These are phyloP conservation scores for Heloderma charlesbogerti DNA, from an alignment of 2,113 vertebrate genomes.

Conservation along the genomic window DNA sequence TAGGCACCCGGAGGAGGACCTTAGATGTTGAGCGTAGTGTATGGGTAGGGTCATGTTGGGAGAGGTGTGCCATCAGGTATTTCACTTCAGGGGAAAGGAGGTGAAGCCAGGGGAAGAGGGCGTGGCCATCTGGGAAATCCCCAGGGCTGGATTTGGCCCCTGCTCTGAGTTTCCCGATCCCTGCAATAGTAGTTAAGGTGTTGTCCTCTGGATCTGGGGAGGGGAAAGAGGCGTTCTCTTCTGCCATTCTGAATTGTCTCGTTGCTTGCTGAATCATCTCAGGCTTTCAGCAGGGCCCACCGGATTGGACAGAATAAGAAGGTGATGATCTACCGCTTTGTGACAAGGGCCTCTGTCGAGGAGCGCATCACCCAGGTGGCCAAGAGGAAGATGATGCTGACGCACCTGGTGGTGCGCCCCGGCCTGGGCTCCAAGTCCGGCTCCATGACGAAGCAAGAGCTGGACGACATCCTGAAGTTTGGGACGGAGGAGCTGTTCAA, in stretches of 20 bases:
- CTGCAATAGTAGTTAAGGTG: no score
- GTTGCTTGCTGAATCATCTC: background rate
- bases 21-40: no score
- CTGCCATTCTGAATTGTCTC: no score
- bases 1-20: no score
- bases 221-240: background rate
- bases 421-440: constrained; percentile 97
- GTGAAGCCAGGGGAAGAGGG: no score
- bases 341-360: constrained; percentile 95
- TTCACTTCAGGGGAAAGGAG: no score
- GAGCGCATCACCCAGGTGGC: constrained; percentile 99
- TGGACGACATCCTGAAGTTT: constrained; percentile 98
- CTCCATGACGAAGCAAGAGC: constrained; percentile 98
- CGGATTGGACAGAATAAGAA: constrained; percentile 98
- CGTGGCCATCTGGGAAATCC: no score
- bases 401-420: constrained; percentile 94
- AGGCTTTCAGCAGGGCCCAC: constrained; percentile 98
- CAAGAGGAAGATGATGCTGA: constrained; percentile 99
- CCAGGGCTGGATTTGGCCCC: no score
- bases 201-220: background rate
- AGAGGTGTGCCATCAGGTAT: no score
- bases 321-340: constrained; percentile 99
- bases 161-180: no score
- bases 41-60: no score
- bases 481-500: constrained; percentile 98